Evolutionary conservation across 2,113 vertebrate species (phyloP).

Genomic region (Ariopsis seemanni): DNA sequence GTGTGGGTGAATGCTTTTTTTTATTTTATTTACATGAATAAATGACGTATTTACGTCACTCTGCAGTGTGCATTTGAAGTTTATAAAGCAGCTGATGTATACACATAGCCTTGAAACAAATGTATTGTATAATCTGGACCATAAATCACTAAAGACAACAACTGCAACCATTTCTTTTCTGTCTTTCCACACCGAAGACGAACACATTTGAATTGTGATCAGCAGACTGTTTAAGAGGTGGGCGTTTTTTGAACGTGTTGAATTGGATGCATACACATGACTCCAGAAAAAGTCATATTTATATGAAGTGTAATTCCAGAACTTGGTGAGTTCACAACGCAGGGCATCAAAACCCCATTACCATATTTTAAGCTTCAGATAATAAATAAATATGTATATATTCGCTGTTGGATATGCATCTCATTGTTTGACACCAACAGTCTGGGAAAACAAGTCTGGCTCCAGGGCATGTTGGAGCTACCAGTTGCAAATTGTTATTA

Average conservation of each 20-base stretch:
- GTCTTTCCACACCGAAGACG: background rate
- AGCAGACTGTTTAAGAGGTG: background rate
- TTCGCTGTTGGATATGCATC: too few relatives aligned
- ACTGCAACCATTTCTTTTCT: background rate
- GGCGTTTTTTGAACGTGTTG: background rate
- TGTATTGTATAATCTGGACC: background rate
- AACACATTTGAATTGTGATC: background rate
- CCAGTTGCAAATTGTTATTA: too few relatives aligned
- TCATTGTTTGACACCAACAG: too few relatives aligned
- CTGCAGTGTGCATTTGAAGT: background rate
- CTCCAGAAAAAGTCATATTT: background rate
- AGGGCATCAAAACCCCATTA: too few relatives aligned
- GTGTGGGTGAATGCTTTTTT: constrained; percentile 27
- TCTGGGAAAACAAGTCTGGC: too few relatives aligned
- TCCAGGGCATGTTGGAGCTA: too few relatives aligned
- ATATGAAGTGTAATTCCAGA: background rate
- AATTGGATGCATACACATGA: background rate
- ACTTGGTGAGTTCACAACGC: too few relatives aligned
- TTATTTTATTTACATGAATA: constrained; percentile 25
- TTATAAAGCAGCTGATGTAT: background rate
- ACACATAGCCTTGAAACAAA: background rate
- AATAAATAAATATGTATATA: too few relatives aligned
- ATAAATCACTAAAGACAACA: background rate
- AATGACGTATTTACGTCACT: constrained; percentile 29
- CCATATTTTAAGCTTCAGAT: too few relatives aligned